Evolutionary conservation across 2,113 vertebrate genomes (phyloP).

Genomic region (Mus pahari): DNA sequence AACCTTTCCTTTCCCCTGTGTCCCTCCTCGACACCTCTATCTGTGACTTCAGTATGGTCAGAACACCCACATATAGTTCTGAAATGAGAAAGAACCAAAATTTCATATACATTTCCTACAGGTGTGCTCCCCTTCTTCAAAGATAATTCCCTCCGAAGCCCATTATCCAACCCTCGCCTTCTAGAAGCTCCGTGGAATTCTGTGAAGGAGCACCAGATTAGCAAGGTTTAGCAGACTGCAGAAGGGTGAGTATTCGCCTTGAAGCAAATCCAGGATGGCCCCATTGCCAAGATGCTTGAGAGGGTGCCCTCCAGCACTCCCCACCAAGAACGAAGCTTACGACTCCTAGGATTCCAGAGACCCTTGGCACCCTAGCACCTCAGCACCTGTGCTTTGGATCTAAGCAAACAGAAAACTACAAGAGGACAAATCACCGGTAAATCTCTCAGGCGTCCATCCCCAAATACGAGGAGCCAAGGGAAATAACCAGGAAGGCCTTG

Average conservation of each 20-base stretch:
- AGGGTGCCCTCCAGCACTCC: constrained; percentile 40
- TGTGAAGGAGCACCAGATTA: not conserved
- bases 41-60: not conserved
- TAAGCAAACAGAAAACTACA: constrained; percentile 60
- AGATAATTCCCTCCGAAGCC: constrained; percentile 34
- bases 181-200: constrained; percentile 36
- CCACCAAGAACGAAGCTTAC: constrained; percentile 48
- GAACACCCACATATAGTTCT: not conserved
- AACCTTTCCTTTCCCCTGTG: not conserved
- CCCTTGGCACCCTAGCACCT: not conserved
- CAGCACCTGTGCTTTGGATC: constrained; percentile 53
- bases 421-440: constrained; percentile 55
- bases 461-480: constrained; percentile 54
- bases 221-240: not conserved
- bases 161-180: not conserved
- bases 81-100: constrained; percentile 8
- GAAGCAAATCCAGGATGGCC: constrained; percentile 26
- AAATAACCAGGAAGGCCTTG: constrained; percentile 66
- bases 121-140: constrained; percentile 14
- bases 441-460: constrained; percentile 48
- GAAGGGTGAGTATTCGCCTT: not conserved
- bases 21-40: not conserved
- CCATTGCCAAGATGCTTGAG: constrained; percentile 1
- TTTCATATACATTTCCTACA: not conserved
- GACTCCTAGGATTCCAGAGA: constrained; percentile 33